Percentiles rank a stretch among this genome's conserved stretches.
Evolutionary conservation across 2,888 invertebrate species (phyloP).

Genomic region (Andrena bicolor): DNA sequence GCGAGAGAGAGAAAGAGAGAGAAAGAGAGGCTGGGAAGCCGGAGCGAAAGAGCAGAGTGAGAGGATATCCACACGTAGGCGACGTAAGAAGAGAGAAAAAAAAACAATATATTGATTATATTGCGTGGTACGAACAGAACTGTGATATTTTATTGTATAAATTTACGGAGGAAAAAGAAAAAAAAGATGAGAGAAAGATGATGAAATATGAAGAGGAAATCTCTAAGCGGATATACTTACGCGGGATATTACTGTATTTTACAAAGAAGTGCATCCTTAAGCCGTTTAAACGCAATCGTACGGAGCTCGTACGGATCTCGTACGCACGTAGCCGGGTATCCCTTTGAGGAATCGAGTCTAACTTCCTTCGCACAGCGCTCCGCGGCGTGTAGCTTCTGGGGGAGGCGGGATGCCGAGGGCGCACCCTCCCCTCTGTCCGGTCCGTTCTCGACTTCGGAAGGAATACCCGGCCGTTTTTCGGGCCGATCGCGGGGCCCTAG

Average conservation of each 20-base stretch:
- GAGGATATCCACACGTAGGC: constrained; percentile 60
- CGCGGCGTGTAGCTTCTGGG: background rate
- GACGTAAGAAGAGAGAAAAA: constrained; percentile 68
- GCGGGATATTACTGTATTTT: constrained; percentile 82
- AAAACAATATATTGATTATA: constrained; percentile 78
- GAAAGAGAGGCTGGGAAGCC: constrained; percentile 34
- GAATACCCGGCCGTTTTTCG: constrained; percentile 70
- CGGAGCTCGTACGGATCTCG: constrained; percentile 66
- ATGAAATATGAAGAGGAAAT: constrained; percentile 73
- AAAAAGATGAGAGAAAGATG: constrained; percentile 64
- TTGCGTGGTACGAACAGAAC: constrained; percentile 85
- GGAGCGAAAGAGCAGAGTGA: constrained; percentile 46
- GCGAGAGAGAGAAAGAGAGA: constrained; percentile 35
- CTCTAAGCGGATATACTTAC: constrained; percentile 71
- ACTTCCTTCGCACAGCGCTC: background rate
- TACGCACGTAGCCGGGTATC: constrained; percentile 66
- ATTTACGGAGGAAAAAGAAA: constrained; percentile 73
- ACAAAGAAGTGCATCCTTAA: constrained; percentile 82
- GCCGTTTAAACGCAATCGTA: constrained; percentile 66
- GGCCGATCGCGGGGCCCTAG: constrained; percentile 67
- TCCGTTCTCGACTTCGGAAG: constrained; percentile 65
- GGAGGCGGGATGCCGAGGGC: constrained; percentile 29
- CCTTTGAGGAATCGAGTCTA: constrained; percentile 51
- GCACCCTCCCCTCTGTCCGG: constrained; percentile 56
- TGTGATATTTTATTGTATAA: constrained; percentile 85